Evolutionary conservation across 2,113 vertebrate species (phyloP).

Genomic region (Ammospiza caudacuta): DNA sequence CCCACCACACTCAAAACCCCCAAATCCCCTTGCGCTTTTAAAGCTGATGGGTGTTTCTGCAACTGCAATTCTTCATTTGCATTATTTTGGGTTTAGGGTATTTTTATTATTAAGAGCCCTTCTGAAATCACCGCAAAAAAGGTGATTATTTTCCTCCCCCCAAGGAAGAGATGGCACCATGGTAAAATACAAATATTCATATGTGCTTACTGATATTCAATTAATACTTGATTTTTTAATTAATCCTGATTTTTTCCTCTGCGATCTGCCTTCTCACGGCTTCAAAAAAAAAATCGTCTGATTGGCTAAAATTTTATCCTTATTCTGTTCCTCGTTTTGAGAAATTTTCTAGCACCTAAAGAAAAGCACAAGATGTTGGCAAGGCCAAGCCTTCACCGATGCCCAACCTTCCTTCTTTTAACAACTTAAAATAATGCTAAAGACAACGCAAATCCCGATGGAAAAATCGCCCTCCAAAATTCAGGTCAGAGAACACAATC

Average conservation of each 20-base stretch:
- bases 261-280: not conserved
- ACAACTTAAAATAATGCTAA: not conserved
- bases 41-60: not conserved
- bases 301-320: not conserved
- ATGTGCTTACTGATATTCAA: not conserved
- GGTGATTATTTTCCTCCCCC: rapidly evolving
- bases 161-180: rapidly evolving
- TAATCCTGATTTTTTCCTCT: not conserved
- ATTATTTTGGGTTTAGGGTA: not conserved
- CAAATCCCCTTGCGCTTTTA: not conserved
- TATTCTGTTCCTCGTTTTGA: not conserved
- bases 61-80: not conserved
- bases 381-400: not conserved
- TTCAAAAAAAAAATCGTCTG: not conserved
- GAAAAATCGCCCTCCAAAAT: not conserved
- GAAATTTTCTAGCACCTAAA: not conserved
- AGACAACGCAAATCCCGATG: not conserved
- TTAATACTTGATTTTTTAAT: not conserved
- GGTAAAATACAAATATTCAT: rapidly evolving
- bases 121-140: not conserved
- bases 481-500: not conserved
- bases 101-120: not conserved
- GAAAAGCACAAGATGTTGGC: not conserved
- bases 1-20: not conserved
- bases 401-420: not conserved